Evolutionary conservation across 2,113 vertebrate genomes (phyloP), one percentile per base, ranked within the genome.

Genomic region (Eulemur macaco): DNA sequence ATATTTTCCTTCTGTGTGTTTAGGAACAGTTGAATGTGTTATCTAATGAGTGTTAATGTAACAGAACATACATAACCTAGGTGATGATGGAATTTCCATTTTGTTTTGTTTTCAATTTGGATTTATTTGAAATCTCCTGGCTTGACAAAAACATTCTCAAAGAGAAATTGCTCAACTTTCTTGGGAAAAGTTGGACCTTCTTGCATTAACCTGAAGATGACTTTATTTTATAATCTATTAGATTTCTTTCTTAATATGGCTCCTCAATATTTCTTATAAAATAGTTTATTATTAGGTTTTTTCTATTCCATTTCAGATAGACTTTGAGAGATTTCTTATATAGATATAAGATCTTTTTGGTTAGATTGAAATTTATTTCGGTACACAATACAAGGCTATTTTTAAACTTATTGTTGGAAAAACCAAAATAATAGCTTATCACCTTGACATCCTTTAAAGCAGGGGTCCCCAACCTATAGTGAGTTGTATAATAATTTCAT

Each of bases 151-250:
- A 90, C 85, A 96, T 97, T 97, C 97, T 89, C 82, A 95, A 96
- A 89, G 90, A 86, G 37, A 96, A 89, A 96, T 98, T 98, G 64
- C 91, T 80, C 96, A 92, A 95, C 68, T 92, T 94, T 96, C 91
- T 98, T 96, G 69, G 95, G 89, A 96, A 96, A 89, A 66, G 37
- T 80, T 78, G 47, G 12, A 13, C 58, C 45, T 74, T 82, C 17
- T 91, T 27, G 6, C 64, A 21, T 84, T 95, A 77, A 37, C 10
- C 37, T 68, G 68, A 77, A 54, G 73, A 64, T 87, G n/a, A 52
- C 23, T 88, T 93, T 83, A 86, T 77, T 87, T 88, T 84, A 47
- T 1, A 80, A 66, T 5, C 20, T 20, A 52, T n/a, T 66, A 39
- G 39, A 91, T 52, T 77, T 86, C 23, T 95, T 95, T 81, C n/a